Conservation (phyloP, 2,888 invertebrate species). For the Neoascia interrupta region DNA sequence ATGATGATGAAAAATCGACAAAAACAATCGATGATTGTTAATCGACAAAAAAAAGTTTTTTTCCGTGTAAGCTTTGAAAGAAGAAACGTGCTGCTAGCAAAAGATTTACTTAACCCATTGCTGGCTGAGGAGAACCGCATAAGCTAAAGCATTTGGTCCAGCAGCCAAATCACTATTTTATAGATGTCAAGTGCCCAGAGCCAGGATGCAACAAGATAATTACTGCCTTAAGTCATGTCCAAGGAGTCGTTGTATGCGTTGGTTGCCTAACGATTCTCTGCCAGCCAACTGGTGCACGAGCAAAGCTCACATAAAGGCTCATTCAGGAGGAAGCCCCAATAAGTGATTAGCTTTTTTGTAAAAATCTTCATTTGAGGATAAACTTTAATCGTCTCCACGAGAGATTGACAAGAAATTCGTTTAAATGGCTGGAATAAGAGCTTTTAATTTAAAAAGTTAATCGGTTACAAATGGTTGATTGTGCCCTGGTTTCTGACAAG, state of each 20-base stretch:
- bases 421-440: slow-evolving; percentile 61
- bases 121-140: slow-evolving; percentile 96
- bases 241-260: slow-evolving; percentile 98
- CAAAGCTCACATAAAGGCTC: slow-evolving; percentile 99
- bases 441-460: slow-evolving; percentile 65
- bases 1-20: too few relatives aligned
- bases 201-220: slow-evolving; percentile 99
- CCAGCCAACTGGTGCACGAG: slow-evolving; percentile 99
- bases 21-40: too few relatives aligned
- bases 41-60: too few relatives aligned
- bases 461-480: too few relatives aligned
- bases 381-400: slow-evolving; percentile 47
- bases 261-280: slow-evolving; percentile 99
- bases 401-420: slow-evolving; percentile 56
- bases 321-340: slow-evolving; percentile 98
- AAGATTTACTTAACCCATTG: slow-evolving; percentile 97
- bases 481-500: too few relatives aligned
- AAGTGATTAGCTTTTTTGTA: slow-evolving; percentile 76
- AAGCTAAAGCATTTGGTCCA: slow-evolving; percentile 98
- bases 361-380: slow-evolving; percentile 58
- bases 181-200: slow-evolving; percentile 99
- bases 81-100: slow-evolving; percentile 87
- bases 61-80: slow-evolving; percentile 79
- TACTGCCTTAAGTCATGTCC: slow-evolving; percentile 99
- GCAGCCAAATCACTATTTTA: slow-evolving; percentile 99